Conservation (phyloP, 2,797 vertebrate species). For the Coluber constrictor region DNA sequence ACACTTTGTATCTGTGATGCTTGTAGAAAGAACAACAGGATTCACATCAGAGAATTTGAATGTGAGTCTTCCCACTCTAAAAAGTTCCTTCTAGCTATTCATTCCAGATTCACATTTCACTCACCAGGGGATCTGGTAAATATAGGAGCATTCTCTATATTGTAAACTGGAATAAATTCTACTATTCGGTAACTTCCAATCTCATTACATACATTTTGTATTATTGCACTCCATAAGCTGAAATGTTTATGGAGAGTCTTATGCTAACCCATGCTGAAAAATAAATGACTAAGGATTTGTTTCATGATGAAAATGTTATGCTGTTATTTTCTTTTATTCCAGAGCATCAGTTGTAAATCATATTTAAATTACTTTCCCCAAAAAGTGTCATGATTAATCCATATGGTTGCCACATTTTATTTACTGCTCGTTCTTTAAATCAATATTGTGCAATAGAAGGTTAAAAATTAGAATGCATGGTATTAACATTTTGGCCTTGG, state of each 20-base stretch:
- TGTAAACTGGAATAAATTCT: not conserved
- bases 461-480: not conserved
- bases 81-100: not conserved
- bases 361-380: not conserved
- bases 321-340: not conserved
- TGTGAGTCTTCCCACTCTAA: not conserved
- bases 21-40: not conserved
- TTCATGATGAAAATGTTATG: constrained; percentile 12
- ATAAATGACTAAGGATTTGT: constrained; percentile 13
- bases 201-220: constrained; percentile 3
- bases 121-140: not conserved
- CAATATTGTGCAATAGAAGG: not conserved
- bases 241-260: not conserved
- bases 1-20: not conserved
- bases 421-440: constrained; percentile 4
- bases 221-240: not conserved
- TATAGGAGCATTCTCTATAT: not conserved
- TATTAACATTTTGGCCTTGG: not conserved
- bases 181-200: not conserved
- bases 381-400: not conserved
- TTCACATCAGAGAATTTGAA: not conserved
- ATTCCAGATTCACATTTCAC: not conserved
- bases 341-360: not conserved
- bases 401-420: not conserved
- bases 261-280: not conserved